These are phyloP conservation scores for Pristionchus entomophagus DNA, from an alignment of 2,888 invertebrate genomes.

Conservation along the genomic window DNA sequence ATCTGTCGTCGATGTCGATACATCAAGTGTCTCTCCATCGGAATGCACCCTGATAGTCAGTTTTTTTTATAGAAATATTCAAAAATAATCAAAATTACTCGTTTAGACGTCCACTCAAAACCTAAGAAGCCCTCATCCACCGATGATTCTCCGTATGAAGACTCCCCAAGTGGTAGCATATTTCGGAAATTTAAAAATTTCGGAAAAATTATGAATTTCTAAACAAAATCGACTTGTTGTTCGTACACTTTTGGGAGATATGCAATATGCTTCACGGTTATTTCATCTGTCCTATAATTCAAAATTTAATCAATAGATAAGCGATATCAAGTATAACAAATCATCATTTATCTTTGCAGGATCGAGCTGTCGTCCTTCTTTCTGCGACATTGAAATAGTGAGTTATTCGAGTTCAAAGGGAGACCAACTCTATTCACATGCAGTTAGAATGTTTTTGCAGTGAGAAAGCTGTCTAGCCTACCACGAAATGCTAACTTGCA, in stretches of 20 bases:
- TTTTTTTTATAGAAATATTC: background rate
- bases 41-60: constrained; percentile 47
- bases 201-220: no score
- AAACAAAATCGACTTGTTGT: no score
- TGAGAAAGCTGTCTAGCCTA: background rate
- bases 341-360: background rate
- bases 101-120: constrained; percentile 38
- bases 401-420: background rate
- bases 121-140: background rate
- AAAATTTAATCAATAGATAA: no score
- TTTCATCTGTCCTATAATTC: background rate
- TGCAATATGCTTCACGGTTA: background rate
- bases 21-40: constrained; percentile 42
- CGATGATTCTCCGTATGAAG: background rate
- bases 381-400: constrained; percentile 21
- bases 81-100: background rate
- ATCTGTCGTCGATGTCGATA: constrained; percentile 45
- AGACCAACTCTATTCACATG: background rate
- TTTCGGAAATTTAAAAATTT: no score
- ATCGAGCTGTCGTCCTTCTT: background rate
- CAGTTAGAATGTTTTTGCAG: background rate
- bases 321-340: no score
- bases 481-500: background rate
- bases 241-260: no score
- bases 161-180: background rate